A percentile compares a stretch with the other conserved stretches of the same genome.
phyloP scores from a whole-genome alignment of 1,140 invertebrate species.

The Tetramorium simillimum region DNA sequence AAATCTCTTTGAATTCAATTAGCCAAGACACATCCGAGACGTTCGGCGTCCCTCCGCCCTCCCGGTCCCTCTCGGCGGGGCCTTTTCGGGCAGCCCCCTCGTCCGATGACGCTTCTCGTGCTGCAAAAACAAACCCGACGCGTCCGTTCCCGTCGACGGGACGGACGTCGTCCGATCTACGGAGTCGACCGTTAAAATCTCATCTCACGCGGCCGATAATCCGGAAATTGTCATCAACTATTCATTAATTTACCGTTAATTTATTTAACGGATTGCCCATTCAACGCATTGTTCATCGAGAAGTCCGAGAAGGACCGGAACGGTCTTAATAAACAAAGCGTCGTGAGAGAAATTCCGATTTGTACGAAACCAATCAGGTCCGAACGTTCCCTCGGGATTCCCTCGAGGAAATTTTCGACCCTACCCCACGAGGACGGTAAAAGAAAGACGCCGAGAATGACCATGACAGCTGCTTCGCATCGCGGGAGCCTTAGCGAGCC shows the following conservation, averaged over 20 bases:
- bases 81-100: slow-evolving; percentile 27
- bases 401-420: neutral
- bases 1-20: slow-evolving; percentile 79
- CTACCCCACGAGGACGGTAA: neutral
- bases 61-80: neutral
- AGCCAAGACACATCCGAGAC: slow-evolving; percentile 66
- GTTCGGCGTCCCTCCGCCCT: slow-evolving; percentile 44
- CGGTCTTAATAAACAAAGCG: neutral
- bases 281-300: neutral
- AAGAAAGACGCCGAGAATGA: slow-evolving; percentile 52
- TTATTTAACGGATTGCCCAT: neutral
- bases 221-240: neutral
- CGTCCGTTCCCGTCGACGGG: neutral
- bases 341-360: neutral
- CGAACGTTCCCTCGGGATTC: neutral
- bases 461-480: slow-evolving; percentile 62
- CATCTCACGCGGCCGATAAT: neutral
- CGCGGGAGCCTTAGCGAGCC: slow-evolving; percentile 50
- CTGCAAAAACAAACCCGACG: slow-evolving; percentile 58
- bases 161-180: neutral
- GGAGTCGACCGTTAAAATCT: neutral
- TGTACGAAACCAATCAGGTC: neutral
- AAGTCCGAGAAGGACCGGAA: too few relatives aligned
- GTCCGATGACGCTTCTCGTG: slow-evolving; percentile 10
- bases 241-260: neutral